phyloP scores from a whole-genome alignment of 2,888 invertebrate species.

The Stenurella melanura region DNA sequence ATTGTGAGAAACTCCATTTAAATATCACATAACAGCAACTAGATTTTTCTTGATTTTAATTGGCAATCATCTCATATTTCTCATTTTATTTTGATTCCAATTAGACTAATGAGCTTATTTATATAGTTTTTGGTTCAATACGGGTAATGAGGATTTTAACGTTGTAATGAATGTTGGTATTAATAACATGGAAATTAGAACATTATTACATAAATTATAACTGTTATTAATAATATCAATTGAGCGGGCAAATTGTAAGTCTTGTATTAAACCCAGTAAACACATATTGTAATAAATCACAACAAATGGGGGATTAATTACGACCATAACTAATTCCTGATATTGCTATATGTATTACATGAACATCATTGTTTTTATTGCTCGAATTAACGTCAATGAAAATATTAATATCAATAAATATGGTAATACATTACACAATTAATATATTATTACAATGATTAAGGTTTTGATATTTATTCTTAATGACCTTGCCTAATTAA shows the following conservation, averaged over 20 bases:
- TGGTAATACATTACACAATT: too few species aligned
- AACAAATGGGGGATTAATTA: slow-evolving; percentile 26
- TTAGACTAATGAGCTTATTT: slow-evolving; percentile 28
- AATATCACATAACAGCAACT: slow-evolving; percentile 18
- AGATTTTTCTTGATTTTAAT: slow-evolving; percentile 14
- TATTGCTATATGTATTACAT: not conserved
- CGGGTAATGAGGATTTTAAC: slow-evolving; percentile 25
- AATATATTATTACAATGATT: too few species aligned
- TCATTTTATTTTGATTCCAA: slow-evolving; percentile 22
- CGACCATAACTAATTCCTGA: not conserved
- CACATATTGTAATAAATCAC: slow-evolving; percentile 35
- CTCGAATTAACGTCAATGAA: too few species aligned
- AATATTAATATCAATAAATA: too few species aligned
- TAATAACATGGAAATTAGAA: slow-evolving; percentile 28
- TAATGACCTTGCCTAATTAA: too few species aligned
- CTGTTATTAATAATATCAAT: slow-evolving; percentile 33
- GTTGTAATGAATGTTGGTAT: slow-evolving; percentile 16
- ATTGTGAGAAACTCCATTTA: not conserved
- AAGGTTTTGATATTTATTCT: too few species aligned
- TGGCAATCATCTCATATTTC: slow-evolving; percentile 14
- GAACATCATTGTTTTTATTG: too few species aligned
- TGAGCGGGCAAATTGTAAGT: slow-evolving; percentile 3
- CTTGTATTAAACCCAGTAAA: slow-evolving; percentile 16
- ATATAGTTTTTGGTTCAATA: slow-evolving; percentile 22
- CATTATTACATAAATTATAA: slow-evolving; percentile 35